These are phyloP conservation scores for Myiothlypis chrysogaster DNA, from an alignment of 2,797 vertebrate species.

Conservation along the genomic window DNA sequence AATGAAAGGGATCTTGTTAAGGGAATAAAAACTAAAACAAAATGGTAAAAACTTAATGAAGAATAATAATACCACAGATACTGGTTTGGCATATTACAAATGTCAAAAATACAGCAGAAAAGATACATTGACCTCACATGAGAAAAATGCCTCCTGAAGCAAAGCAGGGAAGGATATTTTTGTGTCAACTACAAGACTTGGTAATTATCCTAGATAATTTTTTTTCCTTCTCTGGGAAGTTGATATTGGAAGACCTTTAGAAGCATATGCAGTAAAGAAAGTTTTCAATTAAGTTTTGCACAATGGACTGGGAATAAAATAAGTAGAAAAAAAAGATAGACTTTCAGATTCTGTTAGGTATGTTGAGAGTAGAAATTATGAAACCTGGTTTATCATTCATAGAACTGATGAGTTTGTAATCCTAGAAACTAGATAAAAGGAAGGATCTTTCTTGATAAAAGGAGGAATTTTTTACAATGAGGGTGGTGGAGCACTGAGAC, in stretches of 20 bases:
- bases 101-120: neutral
- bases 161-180: neutral
- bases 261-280: neutral
- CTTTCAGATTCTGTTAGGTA: neutral
- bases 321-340: neutral
- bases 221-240: neutral
- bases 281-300: neutral
- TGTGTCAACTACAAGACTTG: neutral
- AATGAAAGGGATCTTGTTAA: neutral
- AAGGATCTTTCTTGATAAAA: neutral
- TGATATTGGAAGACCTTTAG: neutral
- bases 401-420: neutral
- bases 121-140: neutral
- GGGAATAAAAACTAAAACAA: neutral
- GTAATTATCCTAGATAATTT: neutral
- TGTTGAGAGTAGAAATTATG: neutral
- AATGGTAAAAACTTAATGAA: neutral
- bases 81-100: neutral
- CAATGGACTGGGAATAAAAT: neutral
- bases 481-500: fast-evolving
- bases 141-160: neutral
- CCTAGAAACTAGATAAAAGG: neutral
- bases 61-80: neutral
- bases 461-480: neutral
- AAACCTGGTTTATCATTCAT: neutral